These are phyloP conservation scores for Byasa hedistus DNA, from an alignment of 2,888 invertebrate species.

Conservation along the genomic window DNA sequence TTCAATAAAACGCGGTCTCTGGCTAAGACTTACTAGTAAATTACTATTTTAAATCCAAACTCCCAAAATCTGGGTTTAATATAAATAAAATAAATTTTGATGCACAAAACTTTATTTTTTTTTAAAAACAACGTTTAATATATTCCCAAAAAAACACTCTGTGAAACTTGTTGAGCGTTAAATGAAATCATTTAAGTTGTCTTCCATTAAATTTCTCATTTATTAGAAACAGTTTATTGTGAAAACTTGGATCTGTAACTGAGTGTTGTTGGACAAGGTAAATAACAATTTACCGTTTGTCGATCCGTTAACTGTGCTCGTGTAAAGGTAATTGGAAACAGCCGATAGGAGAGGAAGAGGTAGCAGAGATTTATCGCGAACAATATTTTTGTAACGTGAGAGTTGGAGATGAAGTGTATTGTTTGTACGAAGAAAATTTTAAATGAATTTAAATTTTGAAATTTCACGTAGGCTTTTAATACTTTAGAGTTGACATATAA, in stretches of 20 bases:
- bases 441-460: neutral
- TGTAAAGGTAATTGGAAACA: slow-evolving; percentile 28
- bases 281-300: slow-evolving; percentile 50
- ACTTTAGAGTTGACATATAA: too few relatives aligned
- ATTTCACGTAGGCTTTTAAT: neutral
- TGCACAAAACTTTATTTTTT: too few relatives aligned
- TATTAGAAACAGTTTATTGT: too few relatives aligned
- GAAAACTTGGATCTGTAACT: slow-evolving; percentile 50
- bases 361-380: neutral
- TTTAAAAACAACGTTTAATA: too few relatives aligned
- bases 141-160: too few relatives aligned
- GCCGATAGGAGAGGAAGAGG: slow-evolving; percentile 4
- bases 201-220: neutral
- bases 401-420: neutral
- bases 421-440: neutral
- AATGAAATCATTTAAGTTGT: neutral
- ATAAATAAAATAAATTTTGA: too few relatives aligned
- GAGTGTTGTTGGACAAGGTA: slow-evolving; percentile 60
- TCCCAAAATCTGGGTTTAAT: too few relatives aligned
- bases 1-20: too few relatives aligned
- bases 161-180: too few relatives aligned
- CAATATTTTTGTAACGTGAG: neutral
- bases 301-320: slow-evolving; percentile 66
- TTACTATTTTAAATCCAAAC: too few relatives aligned
- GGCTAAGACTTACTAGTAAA: too few relatives aligned